Percentiles rank a stretch among this genome's conserved stretches.
Conservation (phyloP, 2,888 invertebrate genomes). For the Nipponacmea schrenckii region DNA sequence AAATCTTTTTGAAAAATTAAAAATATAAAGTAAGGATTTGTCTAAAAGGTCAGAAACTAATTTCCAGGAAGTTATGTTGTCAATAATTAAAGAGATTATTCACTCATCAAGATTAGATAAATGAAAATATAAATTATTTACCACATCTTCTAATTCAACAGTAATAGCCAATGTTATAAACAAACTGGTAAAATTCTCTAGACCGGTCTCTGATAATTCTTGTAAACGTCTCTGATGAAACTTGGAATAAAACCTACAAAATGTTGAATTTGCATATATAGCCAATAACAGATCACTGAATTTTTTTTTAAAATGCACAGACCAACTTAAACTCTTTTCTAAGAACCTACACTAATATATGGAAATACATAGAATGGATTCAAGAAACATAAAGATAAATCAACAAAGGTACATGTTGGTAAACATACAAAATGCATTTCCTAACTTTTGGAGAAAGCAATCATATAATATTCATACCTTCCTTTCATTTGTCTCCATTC, state of each 20-base stretch:
- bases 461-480: slow-evolving; percentile 40
- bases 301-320: neutral
- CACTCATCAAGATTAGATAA: too few relatives aligned
- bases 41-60: too few relatives aligned
- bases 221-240: slow-evolving; percentile 57
- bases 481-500: slow-evolving; percentile 60
- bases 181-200: slow-evolving; percentile 54
- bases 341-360: too few relatives aligned
- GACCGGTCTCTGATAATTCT: slow-evolving; percentile 55
- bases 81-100: too few relatives aligned
- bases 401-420: too few relatives aligned
- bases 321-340: neutral
- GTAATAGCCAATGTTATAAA: slow-evolving; percentile 53
- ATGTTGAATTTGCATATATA: neutral
- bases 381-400: too few relatives aligned
- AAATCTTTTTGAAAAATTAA: too few relatives aligned
- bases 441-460: too few relatives aligned
- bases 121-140: slow-evolving; percentile 27
- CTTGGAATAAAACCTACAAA: slow-evolving; percentile 57
- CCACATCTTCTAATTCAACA: slow-evolving; percentile 54
- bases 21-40: too few relatives aligned
- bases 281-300: neutral
- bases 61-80: too few relatives aligned
- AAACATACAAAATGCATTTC: too few relatives aligned
- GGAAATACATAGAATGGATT: neutral